phyloP scores from a whole-genome alignment of 2,113 vertebrate species.

The Aplodontia rufa region DNA sequence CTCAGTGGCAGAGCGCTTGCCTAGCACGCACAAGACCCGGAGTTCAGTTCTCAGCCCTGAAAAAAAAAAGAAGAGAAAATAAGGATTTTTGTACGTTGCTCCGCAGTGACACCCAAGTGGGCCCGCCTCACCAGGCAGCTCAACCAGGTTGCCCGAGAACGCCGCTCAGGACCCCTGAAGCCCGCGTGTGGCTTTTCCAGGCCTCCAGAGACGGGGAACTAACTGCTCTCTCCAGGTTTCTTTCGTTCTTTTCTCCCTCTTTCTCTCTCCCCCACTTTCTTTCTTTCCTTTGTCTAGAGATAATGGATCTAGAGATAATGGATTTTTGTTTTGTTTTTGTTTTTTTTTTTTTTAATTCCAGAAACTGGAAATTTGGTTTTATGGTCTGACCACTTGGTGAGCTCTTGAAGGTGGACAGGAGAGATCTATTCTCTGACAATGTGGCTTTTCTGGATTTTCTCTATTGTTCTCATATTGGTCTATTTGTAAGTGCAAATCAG shows the following conservation, averaged over 20 bases:
- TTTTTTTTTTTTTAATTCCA: not conserved
- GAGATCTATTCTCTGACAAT: not conserved
- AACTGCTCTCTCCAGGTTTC: not conserved
- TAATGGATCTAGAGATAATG: not conserved
- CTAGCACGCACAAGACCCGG: too few species aligned
- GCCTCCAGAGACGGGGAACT: not conserved
- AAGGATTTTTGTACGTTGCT: constrained; percentile 29
- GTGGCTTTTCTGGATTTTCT: not conserved
- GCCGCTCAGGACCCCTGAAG: not conserved
- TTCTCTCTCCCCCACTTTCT: not conserved
- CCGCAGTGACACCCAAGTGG: not conserved
- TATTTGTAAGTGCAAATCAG: not conserved
- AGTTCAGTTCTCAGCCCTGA: too few species aligned
- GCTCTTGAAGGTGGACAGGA: not conserved
- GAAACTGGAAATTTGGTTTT: not conserved
- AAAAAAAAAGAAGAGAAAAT: too few species aligned
- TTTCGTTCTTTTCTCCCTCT: not conserved
- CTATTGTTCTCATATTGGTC: not conserved
- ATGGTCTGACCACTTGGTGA: not conserved
- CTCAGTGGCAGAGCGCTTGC: too few species aligned
- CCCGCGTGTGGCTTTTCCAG: not conserved
- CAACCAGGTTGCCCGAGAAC: not conserved
- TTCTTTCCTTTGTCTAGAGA: not conserved
- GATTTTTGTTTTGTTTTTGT: not conserved
- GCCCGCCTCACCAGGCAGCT: not conserved